Conservation (phyloP, 2,797 vertebrate genomes). For the Austrolebias charrua region DNA sequence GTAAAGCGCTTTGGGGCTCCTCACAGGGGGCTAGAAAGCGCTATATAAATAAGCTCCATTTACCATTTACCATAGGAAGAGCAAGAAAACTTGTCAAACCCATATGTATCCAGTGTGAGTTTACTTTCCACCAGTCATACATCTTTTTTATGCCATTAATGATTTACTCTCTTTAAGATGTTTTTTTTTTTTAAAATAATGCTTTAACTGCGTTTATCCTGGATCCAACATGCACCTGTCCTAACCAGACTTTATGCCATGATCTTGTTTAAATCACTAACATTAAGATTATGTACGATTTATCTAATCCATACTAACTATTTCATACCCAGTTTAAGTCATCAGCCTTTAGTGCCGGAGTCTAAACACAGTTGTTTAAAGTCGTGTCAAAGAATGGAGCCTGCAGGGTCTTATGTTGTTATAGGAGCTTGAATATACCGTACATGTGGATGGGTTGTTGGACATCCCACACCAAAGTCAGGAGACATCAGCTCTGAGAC, state of each 20-base stretch:
- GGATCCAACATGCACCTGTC: constrained; percentile 7
- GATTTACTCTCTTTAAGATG: background rate
- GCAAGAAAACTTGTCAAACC: no score
- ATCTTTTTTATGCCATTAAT: no score
- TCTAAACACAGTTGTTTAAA: constrained; percentile 32
- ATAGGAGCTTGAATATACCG: constrained; percentile 10
- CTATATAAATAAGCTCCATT: no score
- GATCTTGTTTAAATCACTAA: constrained; percentile 1
- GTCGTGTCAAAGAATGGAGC: constrained; percentile 55
- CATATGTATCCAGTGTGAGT: no score
- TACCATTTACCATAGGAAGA: no score
- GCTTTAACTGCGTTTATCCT: background rate
- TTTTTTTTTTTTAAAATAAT: background rate
- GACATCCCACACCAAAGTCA: constrained; percentile 35
- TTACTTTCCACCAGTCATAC: no score
- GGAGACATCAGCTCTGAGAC: constrained; percentile 42
- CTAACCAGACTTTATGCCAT: background rate
- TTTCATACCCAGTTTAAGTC: constrained; percentile 19
- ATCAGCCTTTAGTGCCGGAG: constrained; percentile 2
- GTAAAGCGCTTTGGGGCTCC: no score
- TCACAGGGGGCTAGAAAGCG: no score
- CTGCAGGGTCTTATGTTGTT: constrained; percentile 9
- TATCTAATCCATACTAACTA: constrained; percentile 11
- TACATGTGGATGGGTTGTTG: constrained; percentile 10
- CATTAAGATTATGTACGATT: background rate